Evolutionary conservation across 1,140 invertebrate genomes (phyloP), one percentile per base, ranked within the genome.

Genomic region (Probaryconus sp.): DNA sequence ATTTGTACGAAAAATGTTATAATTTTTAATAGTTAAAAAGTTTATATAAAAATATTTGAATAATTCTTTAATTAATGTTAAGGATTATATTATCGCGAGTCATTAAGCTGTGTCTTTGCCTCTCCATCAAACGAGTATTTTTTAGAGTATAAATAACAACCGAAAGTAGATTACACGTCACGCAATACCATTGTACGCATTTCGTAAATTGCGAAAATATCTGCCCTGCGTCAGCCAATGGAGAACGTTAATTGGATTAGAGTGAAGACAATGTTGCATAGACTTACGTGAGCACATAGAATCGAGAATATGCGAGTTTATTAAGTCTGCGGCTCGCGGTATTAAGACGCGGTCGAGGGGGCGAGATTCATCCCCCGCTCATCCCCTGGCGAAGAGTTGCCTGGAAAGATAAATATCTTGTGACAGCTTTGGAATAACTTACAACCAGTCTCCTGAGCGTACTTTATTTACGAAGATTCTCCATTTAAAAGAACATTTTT

Each of bases 261-360:
- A n/a, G 58, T 47, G 17, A 38, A 65, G 65, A 24, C 33, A 53
- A 38, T 26, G 60, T 11, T 37, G 31, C 17, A 18, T 21, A 45
- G 58, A 31, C 42, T 50, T 38, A 56, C 35, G 63, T 48, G 65
- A 67, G 58, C 72, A 72, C 76, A 72, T 74, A 72, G 65, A 76
- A 74, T 76, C 18, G 45, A 47, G 56, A 76, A 68, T 75, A 80
- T 76, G 73, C 74, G 68, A 61, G 70, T 80, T 78, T 80, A 80
- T 80, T 80, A 80, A 80, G 73, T 77, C 73, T 76, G 78, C 72
- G 78, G 78, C 68, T 72, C 69, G 70, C 63, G 20, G 61, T 67
- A 73, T 65, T 60, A 73, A 74, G 70, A 74, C 61, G 55, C 53
- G 79, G 79, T 76, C 50, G 47, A 78, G 45, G 74, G 76, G 67